phyloP scores from a whole-genome alignment of 2,888 invertebrate species.

The Byasa hedistus region DNA sequence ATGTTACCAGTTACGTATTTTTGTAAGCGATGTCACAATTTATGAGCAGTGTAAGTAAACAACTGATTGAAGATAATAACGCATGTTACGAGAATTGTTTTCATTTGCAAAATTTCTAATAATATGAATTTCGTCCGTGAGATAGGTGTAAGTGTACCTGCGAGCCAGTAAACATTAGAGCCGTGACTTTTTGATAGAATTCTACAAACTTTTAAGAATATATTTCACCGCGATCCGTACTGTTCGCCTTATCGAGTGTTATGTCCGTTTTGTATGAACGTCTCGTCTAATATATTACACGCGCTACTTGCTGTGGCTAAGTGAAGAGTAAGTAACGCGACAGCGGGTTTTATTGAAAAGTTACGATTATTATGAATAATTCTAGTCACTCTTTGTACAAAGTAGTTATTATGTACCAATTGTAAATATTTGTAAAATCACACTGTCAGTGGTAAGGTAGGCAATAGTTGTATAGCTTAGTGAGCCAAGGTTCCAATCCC shows the following conservation, averaged over 20 bases:
- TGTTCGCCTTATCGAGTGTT: slow-evolving; percentile 26
- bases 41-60: slow-evolving; percentile 18
- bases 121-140: slow-evolving; percentile 31
- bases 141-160: slow-evolving; percentile 34
- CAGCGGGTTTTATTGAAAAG: slow-evolving; percentile 32
- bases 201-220: slow-evolving; percentile 37
- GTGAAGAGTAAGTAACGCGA: neutral
- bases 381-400: slow-evolving; percentile 77
- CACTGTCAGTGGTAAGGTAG: slow-evolving; percentile 45
- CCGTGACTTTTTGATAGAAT: slow-evolving; percentile 36
- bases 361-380: slow-evolving; percentile 40
- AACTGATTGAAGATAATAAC: slow-evolving; percentile 3
- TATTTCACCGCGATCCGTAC: slow-evolving; percentile 33
- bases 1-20: slow-evolving; percentile 31
- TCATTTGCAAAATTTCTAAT: slow-evolving; percentile 24
- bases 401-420: slow-evolving; percentile 48
- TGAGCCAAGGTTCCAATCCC: slow-evolving; percentile 19
- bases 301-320: neutral
- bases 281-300: slow-evolving; percentile 9
- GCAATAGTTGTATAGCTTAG: slow-evolving; percentile 31
- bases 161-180: slow-evolving; percentile 37
- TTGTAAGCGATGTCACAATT: slow-evolving; percentile 24
- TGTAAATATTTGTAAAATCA: slow-evolving; percentile 46
- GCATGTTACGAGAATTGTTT: slow-evolving; percentile 13
- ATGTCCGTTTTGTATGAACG: slow-evolving; percentile 34